Base-by-base conservation (phyloP, 2,797 vertebrate genomes). In the Diglossa cyanea region DNA sequence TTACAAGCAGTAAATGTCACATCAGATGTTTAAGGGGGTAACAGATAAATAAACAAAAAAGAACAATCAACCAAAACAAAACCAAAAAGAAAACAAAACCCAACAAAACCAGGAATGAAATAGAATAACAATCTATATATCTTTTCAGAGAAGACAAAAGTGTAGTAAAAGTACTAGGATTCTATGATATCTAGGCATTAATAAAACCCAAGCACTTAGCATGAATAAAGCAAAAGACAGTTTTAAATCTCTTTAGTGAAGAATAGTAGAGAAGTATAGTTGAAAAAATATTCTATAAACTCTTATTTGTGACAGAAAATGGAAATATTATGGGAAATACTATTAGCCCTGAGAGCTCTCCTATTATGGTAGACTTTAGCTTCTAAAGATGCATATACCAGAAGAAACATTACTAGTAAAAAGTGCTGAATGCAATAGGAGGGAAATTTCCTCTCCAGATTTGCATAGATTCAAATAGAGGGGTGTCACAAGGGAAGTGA, bases 211-310 rank as follows among this genome's bases (percentile, higher is more conserved):
- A 94, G 40, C 4, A 75, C 11, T 33, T 48, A 72, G 2, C 28
- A 86, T 92, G 50, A 91, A 87, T 87, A 94, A 95, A 91, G 85
- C 47, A 91, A 58, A 78, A 85, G 31, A 7, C 33, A 76, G 26
- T 85, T 91, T 95, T 35, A 85, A 93, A 91, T 73, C 47, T 87
- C 87, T 82, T 89, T 55, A 79, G 55, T 74, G 67, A 89, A 91
- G 35, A 17, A 54, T 10, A 58, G 17, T 65, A 73, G 78, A 63
- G 20, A 91, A 63, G 6, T 31, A 25, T 9, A 61, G 61, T 33
- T 67, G 45, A 42, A 77, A 71, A 93, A 90, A 74, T 86, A 77
- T 80, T 80, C 23, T 63, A 14, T 73, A 73, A 73, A 66, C 18
- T 53, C 17, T 9, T 48, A n/a, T 60, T 86, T 82, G 21, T 90